Evolutionary conservation across 2,113 vertebrate species (phyloP), one percentile per base, ranked within the genome.

Genomic region (Lamprologus lemairii): DNA sequence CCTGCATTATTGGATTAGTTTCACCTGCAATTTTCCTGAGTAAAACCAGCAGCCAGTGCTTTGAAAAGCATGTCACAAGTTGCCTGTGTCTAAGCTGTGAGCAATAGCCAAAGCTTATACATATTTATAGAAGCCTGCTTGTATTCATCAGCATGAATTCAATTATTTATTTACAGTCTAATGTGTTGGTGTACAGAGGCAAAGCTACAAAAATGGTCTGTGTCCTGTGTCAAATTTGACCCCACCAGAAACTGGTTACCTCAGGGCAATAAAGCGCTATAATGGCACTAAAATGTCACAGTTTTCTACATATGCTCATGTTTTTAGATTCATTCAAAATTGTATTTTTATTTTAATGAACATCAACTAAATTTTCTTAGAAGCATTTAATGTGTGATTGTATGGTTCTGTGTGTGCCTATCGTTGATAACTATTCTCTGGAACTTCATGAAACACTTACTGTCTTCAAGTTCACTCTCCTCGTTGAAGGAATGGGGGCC

Each of bases 401-500:
- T 40, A 40, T 68, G 11, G 19, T 42, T 71, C n/a, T 1, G 37
- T 16, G 37, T 71, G 65, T 71, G n/a, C 8, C n/a, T 26, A 42
- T 23, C 5, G 0, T 71, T 71, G 65, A 71, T 42, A 71, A 71
- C 7, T 0, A 4, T 16, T 71, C 12, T 71, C n/a, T 7, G 37
- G n/a, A 71, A 45, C 37, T 45, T 71, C 12, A 16, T 26, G n/a
- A 68, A 68, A 40, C 2, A 68, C 33, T 60, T 19, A 63, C 60
- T 8, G 33, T 21, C 60, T 37, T 65, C 60, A 65, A 2, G 0
- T 65, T 65, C 10, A 37, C 35, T 40, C 19, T 40, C 35, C 35
- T 42, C 0, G 0, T 23, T 71, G 65, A 71, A 23, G 37, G 12
- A 71, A 16, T 26, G 13, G 7, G 10, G 13, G 37, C 0, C 37